Evolutionary conservation across 2,113 vertebrate genomes (phyloP).

Genomic region (Rhinopomastus cyanomelas): DNA sequence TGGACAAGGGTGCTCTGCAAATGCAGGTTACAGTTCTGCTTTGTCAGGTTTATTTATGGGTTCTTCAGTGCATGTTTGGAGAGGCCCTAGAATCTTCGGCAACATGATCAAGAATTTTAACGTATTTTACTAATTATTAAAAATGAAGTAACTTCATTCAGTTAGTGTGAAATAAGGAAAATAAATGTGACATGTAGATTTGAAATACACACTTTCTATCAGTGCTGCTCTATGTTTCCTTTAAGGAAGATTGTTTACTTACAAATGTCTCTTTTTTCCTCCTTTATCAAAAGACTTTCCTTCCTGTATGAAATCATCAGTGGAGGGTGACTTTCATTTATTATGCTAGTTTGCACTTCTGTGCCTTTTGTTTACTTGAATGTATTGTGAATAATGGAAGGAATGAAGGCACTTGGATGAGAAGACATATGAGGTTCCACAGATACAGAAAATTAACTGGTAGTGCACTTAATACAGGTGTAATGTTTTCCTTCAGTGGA

Average conservation of each 20-base stretch:
- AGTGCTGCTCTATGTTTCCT: conserved; percentile 39
- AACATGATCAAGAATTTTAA: not conserved
- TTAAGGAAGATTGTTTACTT: conserved; percentile 55
- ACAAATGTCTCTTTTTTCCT: conserved; percentile 3
- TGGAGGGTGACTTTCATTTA: conserved; percentile 12
- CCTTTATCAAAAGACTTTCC: conserved; percentile 21
- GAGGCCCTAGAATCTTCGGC: not conserved
- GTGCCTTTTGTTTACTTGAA: conserved; percentile 56
- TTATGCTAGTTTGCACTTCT: conserved; percentile 46
- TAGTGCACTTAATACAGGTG: not conserved
- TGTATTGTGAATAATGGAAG: conserved; percentile 38
- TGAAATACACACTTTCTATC: not conserved
- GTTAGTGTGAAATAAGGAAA: not conserved
- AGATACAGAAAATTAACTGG: conserved; percentile 27
- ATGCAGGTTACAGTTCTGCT: not conserved
- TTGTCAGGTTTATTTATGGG: not conserved
- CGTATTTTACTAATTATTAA: not conserved
- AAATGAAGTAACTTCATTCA: not conserved
- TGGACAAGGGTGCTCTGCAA: not conserved
- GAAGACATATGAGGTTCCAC: not conserved
- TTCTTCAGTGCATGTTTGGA: not conserved
- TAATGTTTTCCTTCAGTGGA: not conserved
- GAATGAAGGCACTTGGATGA: conserved; percentile 42
- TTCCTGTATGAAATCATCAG: conserved; percentile 22
- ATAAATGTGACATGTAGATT: not conserved